Base-by-base conservation (phyloP, 2,888 invertebrate species). In the Sarcophaga subvicina region DNA sequence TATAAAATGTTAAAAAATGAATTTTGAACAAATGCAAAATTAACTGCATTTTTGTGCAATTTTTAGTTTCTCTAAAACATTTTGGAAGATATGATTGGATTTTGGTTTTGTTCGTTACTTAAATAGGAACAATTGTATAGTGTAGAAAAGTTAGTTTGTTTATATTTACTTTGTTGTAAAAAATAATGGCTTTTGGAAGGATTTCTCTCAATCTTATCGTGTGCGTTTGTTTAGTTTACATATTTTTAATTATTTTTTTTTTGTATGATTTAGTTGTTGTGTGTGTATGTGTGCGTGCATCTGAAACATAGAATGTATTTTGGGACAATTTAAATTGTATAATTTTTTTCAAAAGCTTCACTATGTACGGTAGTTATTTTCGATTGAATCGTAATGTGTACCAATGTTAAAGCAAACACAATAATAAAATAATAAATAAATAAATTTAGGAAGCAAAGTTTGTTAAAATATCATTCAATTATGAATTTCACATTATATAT, bases 141-240 rank as follows among this genome's bases (percentile, higher is more conserved):
- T 70, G 64, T 72, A 73, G 63, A 60, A 63, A 45, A 8, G 64
- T 80, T 63, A 59, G n/a, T 77, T 78, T 73, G 59, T 67, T 78
- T 70, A 72, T 60, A 69, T 79, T 60, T 64, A 8, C 27, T 62
- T 3, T 67, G 4, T 73, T 82, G 63, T 78, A 78, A 67, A 77
- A 63, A 75, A 3, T 69, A 75, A 71, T 79, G 59, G 49, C 59
- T 75, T 47, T 80, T 72, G 84, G 84, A 85, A 80, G 84, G 80
- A 85, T 66, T 80, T 80, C 25, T 80, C 20, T 75, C 45, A 75
- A 63, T 75, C 20, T 64, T 72, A 14, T 85, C 69, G 76, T 86
- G 75, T 83, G 67, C 75, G 86, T 72, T 59, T 79, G 37, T 49
- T 54, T 64, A 54, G 8, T n/a, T 66, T 63, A 17, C 17, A 2